Base-by-base conservation (phyloP, 2,888 invertebrate species). In the Microdon myrmicae region DNA sequence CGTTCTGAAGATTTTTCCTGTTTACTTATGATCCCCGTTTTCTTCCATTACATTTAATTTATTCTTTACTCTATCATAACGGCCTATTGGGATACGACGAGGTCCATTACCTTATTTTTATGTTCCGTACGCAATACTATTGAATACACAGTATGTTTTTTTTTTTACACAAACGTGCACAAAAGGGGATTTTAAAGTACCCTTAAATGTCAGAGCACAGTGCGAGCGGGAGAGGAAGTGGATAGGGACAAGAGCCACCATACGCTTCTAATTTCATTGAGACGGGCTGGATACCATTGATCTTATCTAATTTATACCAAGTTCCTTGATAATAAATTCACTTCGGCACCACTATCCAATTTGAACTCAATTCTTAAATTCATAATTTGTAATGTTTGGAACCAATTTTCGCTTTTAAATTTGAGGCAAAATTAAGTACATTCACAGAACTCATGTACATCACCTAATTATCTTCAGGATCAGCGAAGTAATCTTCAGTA, bases 1-100 rank as follows among this genome's bases (percentile, higher is more conserved):
- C 44, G 32, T 16, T 34, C 45, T 10, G 45, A 32, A 3, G 45
- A 26, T 9, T 45, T 14, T 8, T 26, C 34, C 13, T 14, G 12
- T 31, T 31, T 31, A 14, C 8, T 9, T 10, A 39, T 26, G 12
- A 39, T 39, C 4, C 28, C 28, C 8, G n/a, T 8, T 14, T 4
- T 19, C n/a, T n/a, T n/a, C n/a, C n/a, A n/a, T n/a, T n/a, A n/a
- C n/a, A n/a, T 22, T 22, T 22, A 22, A 22, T 22, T 22, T 22
- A 8, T 8, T 22, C 22, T 22, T 22, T 6, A 22, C 22, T 22
- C 22, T 22, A 22, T 22, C 22, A 22, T 22, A 22, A 22, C 5
- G 22, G 8, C 22, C 22, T 22, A 22, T 5, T 22, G 22, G 22
- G 5, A 22, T 22, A 22, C 22, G 22, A 22, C 8, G 22, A 22